Evolutionary conservation across 2,113 vertebrate genomes (phyloP), one percentile per base, ranked within the genome.

Genomic region (Cheirogaleus medius): DNA sequence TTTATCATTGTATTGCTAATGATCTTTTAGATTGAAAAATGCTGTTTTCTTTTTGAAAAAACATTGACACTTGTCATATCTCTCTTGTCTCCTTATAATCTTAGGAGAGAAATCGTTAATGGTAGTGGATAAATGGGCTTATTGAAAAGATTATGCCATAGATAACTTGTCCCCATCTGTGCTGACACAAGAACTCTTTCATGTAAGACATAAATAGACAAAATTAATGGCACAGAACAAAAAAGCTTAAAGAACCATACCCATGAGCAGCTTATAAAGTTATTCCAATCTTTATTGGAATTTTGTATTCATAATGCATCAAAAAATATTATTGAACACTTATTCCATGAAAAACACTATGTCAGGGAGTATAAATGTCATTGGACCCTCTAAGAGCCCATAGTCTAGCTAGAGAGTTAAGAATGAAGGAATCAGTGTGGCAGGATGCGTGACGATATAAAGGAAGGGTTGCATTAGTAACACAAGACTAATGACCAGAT

Each of bases 21-120:
- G 96, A 97, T 93, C 56, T 93, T 92, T 97, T 85, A 85, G 91
- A 97, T 88, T 82, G 89, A 97, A 95, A 95, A 97, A 90, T n/a
- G 64, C 49, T 92, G 44, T 69, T 95, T 97, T 96, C 56, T 86
- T 97, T 90, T 73, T 44, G 37, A 87, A 88, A 97, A 97, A 78
- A 39, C 82, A 92, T 84, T 64, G 93, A 87, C 39, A 73, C 47
- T 97, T 27, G 97, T 95, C 90, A 93, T 58, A 23, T 66, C 87
- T 96, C 71, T 95, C 60, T 15, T 68, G 34, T 84, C 32, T 89
- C 74, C 93, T 94, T 74, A 58, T 91, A 77, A 93, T 91, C 87
- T 82, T 84, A 52, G 60, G 27, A 60, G 47, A 91, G 37, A 96
- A 93, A 92, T 97, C 87, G 93, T 87, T 97, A 97, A 86, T 91